Conservation (phyloP, 2,888 invertebrate species). For the Polyploca ridens region DNA sequence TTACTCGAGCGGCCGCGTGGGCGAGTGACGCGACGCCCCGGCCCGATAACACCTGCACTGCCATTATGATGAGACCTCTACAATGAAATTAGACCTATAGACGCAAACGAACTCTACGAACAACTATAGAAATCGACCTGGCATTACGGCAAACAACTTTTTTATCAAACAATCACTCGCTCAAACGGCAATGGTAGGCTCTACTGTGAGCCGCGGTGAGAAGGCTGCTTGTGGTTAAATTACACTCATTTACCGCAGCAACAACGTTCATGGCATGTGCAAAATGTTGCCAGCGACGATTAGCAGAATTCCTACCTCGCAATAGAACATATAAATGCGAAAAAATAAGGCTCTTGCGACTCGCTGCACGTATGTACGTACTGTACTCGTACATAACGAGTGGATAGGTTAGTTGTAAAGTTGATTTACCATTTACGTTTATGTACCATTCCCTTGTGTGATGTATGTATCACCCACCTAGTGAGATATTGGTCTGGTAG, state of each 20-base stretch:
- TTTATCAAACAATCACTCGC: slow-evolving; percentile 13
- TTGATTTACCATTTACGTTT: slow-evolving; percentile 69
- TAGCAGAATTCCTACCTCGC: slow-evolving; percentile 78
- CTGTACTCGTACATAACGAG: slow-evolving; percentile 40
- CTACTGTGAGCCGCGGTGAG: slow-evolving; percentile 45
- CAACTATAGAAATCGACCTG: slow-evolving; percentile 17
- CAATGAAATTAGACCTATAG: slow-evolving; percentile 20
- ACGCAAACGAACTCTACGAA: not conserved
- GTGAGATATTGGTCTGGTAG: slow-evolving; percentile 48
- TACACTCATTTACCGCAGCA: slow-evolving; percentile 74
- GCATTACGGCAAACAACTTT: slow-evolving; percentile 8
- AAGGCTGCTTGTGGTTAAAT: slow-evolving; percentile 70
- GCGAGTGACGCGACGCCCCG: slow-evolving; percentile 26
- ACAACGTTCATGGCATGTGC: slow-evolving; percentile 70
- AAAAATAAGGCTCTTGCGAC: slow-evolving; percentile 77
- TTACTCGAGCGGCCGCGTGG: slow-evolving; percentile 60
- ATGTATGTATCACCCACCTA: slow-evolving; percentile 47
- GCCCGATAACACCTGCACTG: slow-evolving; percentile 53
- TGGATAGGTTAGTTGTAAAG: slow-evolving; percentile 58
- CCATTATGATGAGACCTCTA: slow-evolving; percentile 39
- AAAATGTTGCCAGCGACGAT: slow-evolving; percentile 78
- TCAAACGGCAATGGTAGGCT: slow-evolving; percentile 21
- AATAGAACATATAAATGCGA: slow-evolving; percentile 75
- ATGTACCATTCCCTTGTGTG: slow-evolving; percentile 36
- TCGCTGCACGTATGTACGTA: slow-evolving; percentile 44